Percentiles rank a stretch among this genome's conserved stretches.
phyloP scores from a whole-genome alignment of 2,113 vertebrate species.

The Meles meles region DNA sequence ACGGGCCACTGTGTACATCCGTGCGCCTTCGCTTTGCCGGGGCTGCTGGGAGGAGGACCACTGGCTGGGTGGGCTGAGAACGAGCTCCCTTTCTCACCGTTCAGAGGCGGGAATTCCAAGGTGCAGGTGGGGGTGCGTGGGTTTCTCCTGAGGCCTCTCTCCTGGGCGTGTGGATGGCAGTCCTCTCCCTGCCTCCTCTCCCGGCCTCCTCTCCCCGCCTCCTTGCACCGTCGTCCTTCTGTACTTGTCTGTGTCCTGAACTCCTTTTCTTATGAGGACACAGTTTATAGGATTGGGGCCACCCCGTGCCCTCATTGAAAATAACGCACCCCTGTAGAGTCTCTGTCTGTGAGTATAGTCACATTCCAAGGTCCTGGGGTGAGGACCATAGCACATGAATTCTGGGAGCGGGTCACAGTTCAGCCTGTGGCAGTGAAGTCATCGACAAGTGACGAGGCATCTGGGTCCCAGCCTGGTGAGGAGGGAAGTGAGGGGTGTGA shows the following conservation, averaged over 20 bases:
- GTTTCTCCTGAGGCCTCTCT: background rate
- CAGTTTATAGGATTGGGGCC: too few relatives aligned
- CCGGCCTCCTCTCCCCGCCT: too few relatives aligned
- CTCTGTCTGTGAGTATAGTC: background rate
- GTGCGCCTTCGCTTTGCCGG: background rate
- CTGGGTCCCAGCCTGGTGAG: background rate
- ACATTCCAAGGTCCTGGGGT: background rate
- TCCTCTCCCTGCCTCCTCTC: background rate
- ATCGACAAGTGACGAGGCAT: background rate
- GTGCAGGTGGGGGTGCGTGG: background rate
- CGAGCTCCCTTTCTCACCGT: background rate
- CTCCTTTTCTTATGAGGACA: background rate
- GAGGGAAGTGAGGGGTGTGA: background rate
- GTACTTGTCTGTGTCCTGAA: background rate
- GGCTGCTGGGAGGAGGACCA: too few relatives aligned
- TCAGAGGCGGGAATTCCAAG: too few relatives aligned
- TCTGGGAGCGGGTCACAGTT: background rate
- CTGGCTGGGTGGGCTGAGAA: background rate
- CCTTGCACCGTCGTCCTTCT: background rate
- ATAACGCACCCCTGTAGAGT: background rate
- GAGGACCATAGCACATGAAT: background rate
- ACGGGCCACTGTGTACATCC: rapidly evolving
- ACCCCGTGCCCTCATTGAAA: too few relatives aligned
- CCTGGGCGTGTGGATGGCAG: too few relatives aligned
- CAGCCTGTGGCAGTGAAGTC: background rate